Evolutionary conservation across 2,797 vertebrate species (phyloP).

Genomic region (Scleropages formosus): DNA sequence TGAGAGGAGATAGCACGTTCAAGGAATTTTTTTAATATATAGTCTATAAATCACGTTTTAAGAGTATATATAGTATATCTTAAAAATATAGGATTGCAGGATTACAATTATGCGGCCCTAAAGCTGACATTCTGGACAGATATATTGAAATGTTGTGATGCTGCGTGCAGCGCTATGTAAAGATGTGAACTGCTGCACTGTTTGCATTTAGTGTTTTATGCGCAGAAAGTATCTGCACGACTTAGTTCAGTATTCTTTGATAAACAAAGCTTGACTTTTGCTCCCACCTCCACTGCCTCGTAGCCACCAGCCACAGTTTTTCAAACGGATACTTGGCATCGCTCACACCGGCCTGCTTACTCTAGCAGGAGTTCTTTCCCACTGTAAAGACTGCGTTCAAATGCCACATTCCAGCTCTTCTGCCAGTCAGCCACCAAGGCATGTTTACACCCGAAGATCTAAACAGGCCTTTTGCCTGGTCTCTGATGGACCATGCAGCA

Average conservation of each 20-base stretch:
- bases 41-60: too few relatives aligned
- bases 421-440: conserved; percentile 78
- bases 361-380: conserved; percentile 80
- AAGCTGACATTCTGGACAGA: neutral
- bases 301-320: conserved; percentile 62
- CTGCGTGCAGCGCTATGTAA: neutral
- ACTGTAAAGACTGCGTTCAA: conserved; percentile 81
- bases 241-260: neutral
- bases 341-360: conserved; percentile 79
- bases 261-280: conserved; percentile 20
- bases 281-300: conserved; percentile 25
- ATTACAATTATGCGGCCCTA: neutral
- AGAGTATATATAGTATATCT: too few relatives aligned
- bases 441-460: conserved; percentile 81
- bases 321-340: conserved; percentile 65
- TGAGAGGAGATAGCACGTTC: neutral
- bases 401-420: conserved; percentile 77
- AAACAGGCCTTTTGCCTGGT: conserved; percentile 57
- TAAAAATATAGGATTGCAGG: neutral
- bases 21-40: neutral
- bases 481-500: conserved; percentile 8
- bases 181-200: neutral
- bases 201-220: neutral
- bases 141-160: neutral
- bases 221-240: neutral